Evolutionary conservation across 2,113 vertebrate species (phyloP), one percentile per base, ranked within the genome.

Genomic region (Pterophyllum scalare): DNA sequence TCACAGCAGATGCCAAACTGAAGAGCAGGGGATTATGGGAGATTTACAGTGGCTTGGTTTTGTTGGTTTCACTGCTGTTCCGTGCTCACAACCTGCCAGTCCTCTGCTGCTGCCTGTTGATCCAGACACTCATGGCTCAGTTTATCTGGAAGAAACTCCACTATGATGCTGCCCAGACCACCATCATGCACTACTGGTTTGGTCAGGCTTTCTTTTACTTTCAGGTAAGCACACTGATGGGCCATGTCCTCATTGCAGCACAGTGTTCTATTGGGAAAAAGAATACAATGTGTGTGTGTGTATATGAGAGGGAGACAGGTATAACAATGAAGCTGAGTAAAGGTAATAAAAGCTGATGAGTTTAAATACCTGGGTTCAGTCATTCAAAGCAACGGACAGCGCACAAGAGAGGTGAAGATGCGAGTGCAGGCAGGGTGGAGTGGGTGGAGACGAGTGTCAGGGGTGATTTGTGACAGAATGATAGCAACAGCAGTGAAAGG

Each of bases 181-280:
- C 98, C 87, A 94, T 98, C 85, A 99, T 98, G 96, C 98, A 99
- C 88, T 98, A 98, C 86, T 99, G 98, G 98, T 98, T 99, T 33
- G 98, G 98, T 6, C 98, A 99, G 88, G 97, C 97, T 26, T 99
- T 99, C 96, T 99, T 99, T 94, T 99, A 96, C 95, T 98, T 98
- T 74, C 98, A 99, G 98, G 98, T 99, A 93, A 94, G 94, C 12
- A 46, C 43, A 19, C 46, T 6, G 15, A 49, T 49, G 3, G 14
- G 13, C 43, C 13, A 15, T 14, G 5, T 46, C 14, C 2, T 46
- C 5, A 17, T 49, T 17, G 15, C 14, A 49, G 15, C 15, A 15
- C 14, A 49, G 46, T 49, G 46, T 17, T 17, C 46, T 49, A 2
- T 49, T 49, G 15, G 46, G 46, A 15, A 46, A 40, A 3, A 40